Conservation (phyloP, 2,888 invertebrate species). For the Cephalotes varians region DNA sequence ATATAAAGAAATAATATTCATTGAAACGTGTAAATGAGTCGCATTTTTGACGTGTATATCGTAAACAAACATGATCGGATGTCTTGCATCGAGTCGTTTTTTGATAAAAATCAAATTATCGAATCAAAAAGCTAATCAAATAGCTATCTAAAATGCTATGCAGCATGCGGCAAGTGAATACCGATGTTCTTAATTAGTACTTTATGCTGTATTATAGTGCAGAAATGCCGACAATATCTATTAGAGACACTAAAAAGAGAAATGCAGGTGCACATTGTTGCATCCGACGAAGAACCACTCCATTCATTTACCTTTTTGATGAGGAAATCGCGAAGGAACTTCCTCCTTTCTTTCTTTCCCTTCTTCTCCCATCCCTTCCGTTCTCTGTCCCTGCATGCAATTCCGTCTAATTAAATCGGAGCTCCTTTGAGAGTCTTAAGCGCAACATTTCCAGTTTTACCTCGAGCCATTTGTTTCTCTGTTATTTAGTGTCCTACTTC, state of each 20-base stretch:
- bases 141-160: background rate
- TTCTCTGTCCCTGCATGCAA: conserved; percentile 44
- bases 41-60: background rate
- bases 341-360: conserved; percentile 1
- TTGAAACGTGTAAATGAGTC: background rate
- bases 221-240: conserved; percentile 39
- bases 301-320: conserved; percentile 51
- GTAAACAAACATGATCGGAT: background rate
- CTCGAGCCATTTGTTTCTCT: conserved; percentile 59
- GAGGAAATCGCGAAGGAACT: conserved; percentile 48
- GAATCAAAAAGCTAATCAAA: conserved; percentile 19
- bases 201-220: conserved; percentile 13
- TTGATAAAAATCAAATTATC: background rate
- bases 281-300: conserved; percentile 39
- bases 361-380: conserved; percentile 7
- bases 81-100: background rate
- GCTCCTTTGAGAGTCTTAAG: conserved; percentile 68
- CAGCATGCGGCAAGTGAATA: background rate
- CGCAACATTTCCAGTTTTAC: conserved; percentile 59
- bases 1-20: background rate
- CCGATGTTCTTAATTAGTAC: conserved; percentile 23
- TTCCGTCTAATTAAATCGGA: conserved; percentile 73
- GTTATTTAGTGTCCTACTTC: conserved; percentile 60
- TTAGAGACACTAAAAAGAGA: conserved; percentile 41
- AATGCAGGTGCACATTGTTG: conserved; percentile 43